Base-by-base conservation (phyloP, 2,888 invertebrate species). In the Fragum fragum region DNA sequence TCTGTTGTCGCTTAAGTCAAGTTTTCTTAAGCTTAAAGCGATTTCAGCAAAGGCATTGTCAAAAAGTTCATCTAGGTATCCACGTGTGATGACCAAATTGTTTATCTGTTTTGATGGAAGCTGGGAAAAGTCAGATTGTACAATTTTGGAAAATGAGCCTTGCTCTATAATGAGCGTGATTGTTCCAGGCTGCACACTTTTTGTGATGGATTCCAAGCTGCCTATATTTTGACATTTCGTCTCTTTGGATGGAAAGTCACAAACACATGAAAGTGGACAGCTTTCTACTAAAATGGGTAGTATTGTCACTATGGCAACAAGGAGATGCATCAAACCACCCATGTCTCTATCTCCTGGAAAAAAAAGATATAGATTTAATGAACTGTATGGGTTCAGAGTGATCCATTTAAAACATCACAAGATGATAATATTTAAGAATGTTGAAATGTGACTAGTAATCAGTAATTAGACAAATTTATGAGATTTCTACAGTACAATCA, bases 1-100 rank as follows among this genome's bases (percentile, higher is more conserved):
- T 42, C 83, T 79, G 71, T 91, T 90, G 21, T 79, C 55, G 18
- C 85, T 90, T 21, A 91, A 80, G 61, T 89, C 14, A 1, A 76
- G 47, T 21, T 21, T 36, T 18, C 55, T 55, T 21, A 71, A 66
- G 11, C 66, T 66, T 18, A 47, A 16, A 16, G 69, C 42, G 21
- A 79, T 53, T 32, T 36, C 52, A 16, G 63, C 28, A 68, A 92
- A 92, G 23, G 89, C 83, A 29, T 80, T 81, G 14, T 82, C 86
- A 26, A 85, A 55, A 16, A 91, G 82, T 28, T 82, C 78, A 23
- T 77, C 69, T 29, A 90, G 69, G 28, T 77, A 80, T 28, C 87
- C 81, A 21, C 81, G 72, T 11, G 83, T 85, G 32, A 91, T 80
- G 3, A 63, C 59, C 5, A 89, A 76, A 29, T 61, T 63, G 23